Conservation (phyloP, 2,113 vertebrate genomes). For the Malurus elegans region DNA sequence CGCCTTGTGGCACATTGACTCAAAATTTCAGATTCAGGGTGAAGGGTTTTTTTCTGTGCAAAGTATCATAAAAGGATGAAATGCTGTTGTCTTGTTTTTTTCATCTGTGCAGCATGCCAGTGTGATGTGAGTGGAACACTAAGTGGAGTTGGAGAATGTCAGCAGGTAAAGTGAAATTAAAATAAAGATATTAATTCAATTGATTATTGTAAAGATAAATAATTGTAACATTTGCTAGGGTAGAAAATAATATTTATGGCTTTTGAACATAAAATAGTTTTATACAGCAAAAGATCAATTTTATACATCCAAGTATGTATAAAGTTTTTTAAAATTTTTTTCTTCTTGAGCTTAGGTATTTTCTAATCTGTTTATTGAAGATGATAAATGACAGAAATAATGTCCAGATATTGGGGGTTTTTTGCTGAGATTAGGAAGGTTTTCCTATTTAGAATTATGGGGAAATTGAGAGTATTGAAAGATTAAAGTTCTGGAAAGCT, state of each 20-base stretch:
- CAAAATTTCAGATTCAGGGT: neutral
- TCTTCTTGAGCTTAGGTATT: neutral
- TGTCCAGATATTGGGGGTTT: neutral
- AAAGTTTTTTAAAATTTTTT: neutral
- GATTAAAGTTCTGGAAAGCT: neutral
- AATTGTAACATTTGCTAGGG: neutral
- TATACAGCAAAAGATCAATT: neutral
- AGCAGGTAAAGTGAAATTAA: conserved; percentile 77
- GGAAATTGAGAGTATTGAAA: neutral
- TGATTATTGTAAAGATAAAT: neutral
- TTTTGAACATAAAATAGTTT: neutral
- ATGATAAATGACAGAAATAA: neutral
- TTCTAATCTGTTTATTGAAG: neutral
- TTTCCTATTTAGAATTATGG: neutral
- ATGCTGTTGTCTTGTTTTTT: neutral
- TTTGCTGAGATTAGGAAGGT: neutral
- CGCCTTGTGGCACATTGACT: neutral
- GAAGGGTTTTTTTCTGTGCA: neutral
- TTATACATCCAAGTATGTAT: neutral
- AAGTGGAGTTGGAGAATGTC: conserved; percentile 86
- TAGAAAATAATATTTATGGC: neutral
- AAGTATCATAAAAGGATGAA: neutral
- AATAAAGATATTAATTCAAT: neutral
- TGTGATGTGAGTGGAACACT: conserved; percentile 86
- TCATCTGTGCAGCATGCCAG: conserved; percentile 79